These are phyloP conservation scores for Chymomyza amoena DNA, from an alignment of 2,888 invertebrate species.

Conservation along the genomic window DNA sequence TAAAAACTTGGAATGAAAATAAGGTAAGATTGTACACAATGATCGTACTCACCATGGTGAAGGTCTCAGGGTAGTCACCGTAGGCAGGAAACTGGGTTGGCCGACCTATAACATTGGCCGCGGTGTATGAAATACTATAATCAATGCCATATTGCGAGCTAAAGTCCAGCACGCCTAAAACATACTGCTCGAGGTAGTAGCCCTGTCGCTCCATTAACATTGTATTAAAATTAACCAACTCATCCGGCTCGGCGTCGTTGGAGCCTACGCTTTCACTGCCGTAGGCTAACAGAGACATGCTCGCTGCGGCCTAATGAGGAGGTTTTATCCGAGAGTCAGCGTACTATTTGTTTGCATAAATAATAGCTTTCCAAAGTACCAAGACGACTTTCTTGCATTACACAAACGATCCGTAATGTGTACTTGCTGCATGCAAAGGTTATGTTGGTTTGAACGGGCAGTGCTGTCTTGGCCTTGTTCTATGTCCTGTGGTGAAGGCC, in stretches of 20 bases:
- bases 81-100: constrained; percentile 92
- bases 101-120: constrained; percentile 90
- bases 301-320: not conserved
- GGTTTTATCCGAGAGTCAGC: too few species aligned
- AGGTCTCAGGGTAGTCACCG: constrained; percentile 94
- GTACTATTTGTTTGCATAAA: constrained; percentile 19
- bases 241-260: constrained; percentile 56
- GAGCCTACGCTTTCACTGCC: constrained; percentile 31
- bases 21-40: not conserved
- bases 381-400: constrained; percentile 42
- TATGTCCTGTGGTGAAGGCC: too few species aligned
- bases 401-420: constrained; percentile 16
- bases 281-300: constrained; percentile 51
- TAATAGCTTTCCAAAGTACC: constrained; percentile 25
- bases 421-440: not conserved
- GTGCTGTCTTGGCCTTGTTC: constrained; percentile 8
- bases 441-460: not conserved
- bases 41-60: constrained; percentile 86
- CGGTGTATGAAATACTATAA: constrained; percentile 92
- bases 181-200: constrained; percentile 85
- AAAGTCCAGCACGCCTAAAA: constrained; percentile 88
- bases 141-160: constrained; percentile 95
- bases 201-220: constrained; percentile 46
- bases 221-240: constrained; percentile 59
- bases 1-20: constrained; percentile 11